Evolutionary conservation across 1,140 invertebrate species (phyloP), one percentile per base, ranked within the genome.

Genomic region (Periplaneta americana): DNA sequence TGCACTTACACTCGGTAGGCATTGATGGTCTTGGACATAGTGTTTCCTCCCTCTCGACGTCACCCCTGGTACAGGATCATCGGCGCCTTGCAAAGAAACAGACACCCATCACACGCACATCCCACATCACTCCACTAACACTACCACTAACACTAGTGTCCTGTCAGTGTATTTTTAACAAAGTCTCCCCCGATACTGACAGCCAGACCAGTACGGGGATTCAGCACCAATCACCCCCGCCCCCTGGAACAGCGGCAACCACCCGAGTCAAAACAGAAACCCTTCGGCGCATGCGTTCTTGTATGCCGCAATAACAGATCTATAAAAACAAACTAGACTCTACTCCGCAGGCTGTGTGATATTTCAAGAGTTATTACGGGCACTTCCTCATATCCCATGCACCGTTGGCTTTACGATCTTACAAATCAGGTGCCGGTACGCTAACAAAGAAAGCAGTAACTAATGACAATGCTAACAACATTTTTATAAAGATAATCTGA

Each of bases 21-120:
- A 78, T 78, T 78, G 77, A 78, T 78, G 77, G 77, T 78, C 77
- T 78, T 78, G 77, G 77, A 78, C 77, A 78, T 78, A 48, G 35
- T 78, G 34, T 28, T 3, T n/a, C 22, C 1, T 5, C n/a, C n/a
- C n/a, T n/a, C 48, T 48, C 17, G 48, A 2, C 39, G 48, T 66
- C 48, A 28, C 39, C 39, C 17, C n/a, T 48, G 39, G 11, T 48
- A 48, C 39, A 18, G 39, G 39, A 48, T 6, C 39, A 48, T 48
- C 39, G 39, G 39, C 39, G 39, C 39, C 10, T 48, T 5, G 15
- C 3, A 10, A 48, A 66, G 48, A 66, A 66, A 28, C 48, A 66
- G 22, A n/a, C 0, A 66, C 6, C 22, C 48, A 66, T 66, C 13
- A n/a, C 48, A 37, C 36, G 28, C 22, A 66, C 8, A n/a, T n/a